These are phyloP conservation scores for Brachymystax lenok DNA, from an alignment of 2,797 vertebrate species.

Conservation along the genomic window DNA sequence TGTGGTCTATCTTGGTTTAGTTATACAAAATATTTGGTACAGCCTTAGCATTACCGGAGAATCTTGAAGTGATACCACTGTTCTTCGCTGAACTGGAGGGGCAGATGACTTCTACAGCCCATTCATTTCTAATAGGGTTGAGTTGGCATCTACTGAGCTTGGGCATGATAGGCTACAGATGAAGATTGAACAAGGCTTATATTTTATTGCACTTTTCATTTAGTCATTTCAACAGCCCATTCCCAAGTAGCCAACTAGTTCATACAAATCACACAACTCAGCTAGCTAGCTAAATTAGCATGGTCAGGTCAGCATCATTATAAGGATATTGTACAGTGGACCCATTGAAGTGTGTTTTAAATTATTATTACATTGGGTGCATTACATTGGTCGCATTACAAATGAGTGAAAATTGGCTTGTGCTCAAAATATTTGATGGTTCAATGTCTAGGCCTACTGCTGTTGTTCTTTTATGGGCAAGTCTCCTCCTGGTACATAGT, in stretches of 20 bases:
- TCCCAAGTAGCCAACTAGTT: not conserved
- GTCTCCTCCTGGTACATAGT: too few species aligned
- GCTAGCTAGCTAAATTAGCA: not conserved
- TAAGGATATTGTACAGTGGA: not conserved
- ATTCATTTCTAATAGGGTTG: too few species aligned
- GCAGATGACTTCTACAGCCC: too few species aligned
- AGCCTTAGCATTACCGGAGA: conserved; percentile 43
- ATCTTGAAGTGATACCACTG: conserved; percentile 9
- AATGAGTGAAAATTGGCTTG: not conserved
- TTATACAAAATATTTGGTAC: conserved; percentile 6
- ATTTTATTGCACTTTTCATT: too few species aligned
- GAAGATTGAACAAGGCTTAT: too few species aligned
- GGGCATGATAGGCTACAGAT: too few species aligned
- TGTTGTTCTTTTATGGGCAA: too few species aligned
- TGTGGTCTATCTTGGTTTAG: too few species aligned
- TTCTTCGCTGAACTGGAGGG: too few species aligned
- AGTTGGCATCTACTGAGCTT: too few species aligned
- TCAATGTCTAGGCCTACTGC: not conserved
- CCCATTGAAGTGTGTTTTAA: not conserved
- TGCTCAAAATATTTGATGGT: not conserved
- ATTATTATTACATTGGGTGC: not conserved
- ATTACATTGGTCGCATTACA: not conserved
- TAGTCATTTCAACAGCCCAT: too few species aligned
- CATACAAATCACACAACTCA: not conserved
- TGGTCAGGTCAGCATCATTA: not conserved